These are phyloP conservation scores for Coenonympha glycerion DNA, from an alignment of 2,888 invertebrate genomes.

Conservation along the genomic window DNA sequence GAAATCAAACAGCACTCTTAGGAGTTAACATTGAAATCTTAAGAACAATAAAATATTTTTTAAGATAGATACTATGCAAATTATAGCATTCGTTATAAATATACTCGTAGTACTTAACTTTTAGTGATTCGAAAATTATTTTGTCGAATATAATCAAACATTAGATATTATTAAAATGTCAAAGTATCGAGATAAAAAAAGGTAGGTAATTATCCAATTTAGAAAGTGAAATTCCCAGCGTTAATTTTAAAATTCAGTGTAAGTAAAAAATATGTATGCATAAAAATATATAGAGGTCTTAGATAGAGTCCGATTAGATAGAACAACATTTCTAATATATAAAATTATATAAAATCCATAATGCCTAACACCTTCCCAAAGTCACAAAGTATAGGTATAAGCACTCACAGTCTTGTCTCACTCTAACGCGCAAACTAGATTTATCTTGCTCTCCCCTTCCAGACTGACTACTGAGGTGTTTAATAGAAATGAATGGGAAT, in stretches of 20 bases:
- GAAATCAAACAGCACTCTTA: constrained; percentile 34
- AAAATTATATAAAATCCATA: constrained; percentile 25
- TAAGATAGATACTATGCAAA: constrained; percentile 15
- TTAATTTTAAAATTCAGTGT: no score
- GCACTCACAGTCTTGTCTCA: constrained; percentile 13
- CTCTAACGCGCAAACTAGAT: constrained; percentile 5
- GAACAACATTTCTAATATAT: constrained; percentile 5
- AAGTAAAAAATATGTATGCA: no score
- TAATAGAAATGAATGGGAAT: constrained; percentile 15
- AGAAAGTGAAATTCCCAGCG: no score
- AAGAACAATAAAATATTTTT: constrained; percentile 31
- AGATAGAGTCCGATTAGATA: background rate
- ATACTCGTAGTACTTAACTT: background rate
- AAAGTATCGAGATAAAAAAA: no score
- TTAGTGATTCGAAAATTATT: no score
- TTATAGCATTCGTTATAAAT: background rate
- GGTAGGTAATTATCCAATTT: no score
- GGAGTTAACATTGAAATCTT: constrained; percentile 33
- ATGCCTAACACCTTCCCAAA: constrained; percentile 19
- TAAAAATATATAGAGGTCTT: no score
- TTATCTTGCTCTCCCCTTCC: constrained; percentile 13
- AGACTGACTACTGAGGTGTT: constrained; percentile 14
- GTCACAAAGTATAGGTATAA: no score
- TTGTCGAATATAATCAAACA: no score
- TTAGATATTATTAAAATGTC: no score